Evolutionary conservation across 2,113 vertebrate species (phyloP).

Genomic region (Tetrax tetrax): DNA sequence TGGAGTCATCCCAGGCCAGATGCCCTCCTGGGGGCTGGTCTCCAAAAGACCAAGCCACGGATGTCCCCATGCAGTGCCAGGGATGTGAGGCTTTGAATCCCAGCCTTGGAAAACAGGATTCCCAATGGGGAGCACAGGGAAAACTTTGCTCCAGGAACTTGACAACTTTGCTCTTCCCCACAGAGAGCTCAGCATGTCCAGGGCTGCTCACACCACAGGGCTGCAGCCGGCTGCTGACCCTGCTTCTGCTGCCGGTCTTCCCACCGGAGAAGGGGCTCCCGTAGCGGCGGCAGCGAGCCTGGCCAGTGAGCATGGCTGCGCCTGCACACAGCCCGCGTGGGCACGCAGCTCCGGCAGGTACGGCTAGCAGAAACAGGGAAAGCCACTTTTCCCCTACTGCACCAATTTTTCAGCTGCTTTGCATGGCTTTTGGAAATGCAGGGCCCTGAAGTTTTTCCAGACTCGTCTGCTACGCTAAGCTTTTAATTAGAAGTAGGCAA

Average conservation of each 20-base stretch:
- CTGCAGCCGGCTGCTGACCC: background rate
- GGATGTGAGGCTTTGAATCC: fast-evolving
- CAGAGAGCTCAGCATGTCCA: background rate
- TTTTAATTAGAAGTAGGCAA: background rate
- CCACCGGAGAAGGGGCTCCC: fast-evolving
- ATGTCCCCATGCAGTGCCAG: background rate
- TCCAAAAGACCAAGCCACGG: background rate
- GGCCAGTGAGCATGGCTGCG: background rate
- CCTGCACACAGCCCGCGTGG: background rate
- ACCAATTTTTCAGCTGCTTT: background rate
- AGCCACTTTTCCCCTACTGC: fast-evolving
- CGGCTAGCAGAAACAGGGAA: background rate
- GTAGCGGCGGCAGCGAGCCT: fast-evolving
- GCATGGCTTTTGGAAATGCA: background rate
- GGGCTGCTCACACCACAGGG: too few relatives aligned
- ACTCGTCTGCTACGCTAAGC: background rate
- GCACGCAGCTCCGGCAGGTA: background rate
- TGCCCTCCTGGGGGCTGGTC: background rate
- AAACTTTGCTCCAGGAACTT: background rate
- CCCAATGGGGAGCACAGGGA: fast-evolving
- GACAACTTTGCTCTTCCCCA: background rate
- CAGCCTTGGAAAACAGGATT: background rate
- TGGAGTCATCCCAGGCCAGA: background rate
- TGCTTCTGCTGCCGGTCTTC: background rate
- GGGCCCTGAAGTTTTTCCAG: background rate